Base-by-base conservation (phyloP, 2,888 invertebrate species). In the Cataglyphis albicans region DNA sequence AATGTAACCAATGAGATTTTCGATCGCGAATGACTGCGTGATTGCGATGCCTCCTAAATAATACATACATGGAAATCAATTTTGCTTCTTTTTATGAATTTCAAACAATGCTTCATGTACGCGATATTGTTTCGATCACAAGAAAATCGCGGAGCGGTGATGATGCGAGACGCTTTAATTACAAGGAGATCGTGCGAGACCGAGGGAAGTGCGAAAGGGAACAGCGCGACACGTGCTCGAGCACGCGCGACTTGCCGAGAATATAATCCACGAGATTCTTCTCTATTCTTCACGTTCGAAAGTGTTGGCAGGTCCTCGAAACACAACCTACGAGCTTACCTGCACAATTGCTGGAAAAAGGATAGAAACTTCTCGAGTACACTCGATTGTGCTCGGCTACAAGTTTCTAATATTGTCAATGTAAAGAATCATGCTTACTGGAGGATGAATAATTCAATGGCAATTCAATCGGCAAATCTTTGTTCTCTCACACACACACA, bases 151-250 rank as follows among this genome's bases (percentile, higher is more conserved):
- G 41, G 41, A 35, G 55, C 57, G 48, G 25, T 38, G 59, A 65
- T 44, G 83, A 82, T 64, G 67, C 64, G 35, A 41, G 59, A 41
- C 35, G 38, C 64, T 88, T 80, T 81, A 75, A 68, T 86, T 84
- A 80, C 82, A 76, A 63, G 72, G 52, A 73, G 72, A 85, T 82
- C 72, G 44, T 44, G 76, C 59, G 68, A 59, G 63, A 78, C 35
- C 65, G 25, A 1, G 25, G 57, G 73, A 72, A 32, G 64, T 10
- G 12, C n/a, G n/a, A 25, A 52, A 41, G 70, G 57, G 35, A 73
- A 35, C 44, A 48, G 41, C 52, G 63, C 76, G 68, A 55, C 63
- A 64, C 86, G 81, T 83, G 72, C 80, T 83, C 41, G 74, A 61
- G 78, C 85, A 83, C 72, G 82, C 76, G 64, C 72, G 76, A 65